Conservation (phyloP, 2,113 vertebrate genomes). For the Pelecanus crispus region DNA sequence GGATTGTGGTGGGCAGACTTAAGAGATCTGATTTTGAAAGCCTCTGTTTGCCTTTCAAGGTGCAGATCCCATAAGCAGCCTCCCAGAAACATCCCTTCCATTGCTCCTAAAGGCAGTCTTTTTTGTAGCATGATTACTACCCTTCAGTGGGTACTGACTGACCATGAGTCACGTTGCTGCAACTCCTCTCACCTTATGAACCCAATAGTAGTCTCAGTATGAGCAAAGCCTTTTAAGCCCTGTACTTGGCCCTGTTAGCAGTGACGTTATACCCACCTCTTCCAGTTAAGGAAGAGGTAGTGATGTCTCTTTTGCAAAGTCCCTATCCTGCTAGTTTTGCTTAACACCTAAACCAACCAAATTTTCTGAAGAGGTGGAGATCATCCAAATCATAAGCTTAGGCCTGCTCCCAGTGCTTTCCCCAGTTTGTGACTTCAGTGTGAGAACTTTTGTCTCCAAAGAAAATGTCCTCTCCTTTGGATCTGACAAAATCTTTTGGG, state of each 20-base stretch:
- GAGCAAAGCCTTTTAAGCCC: not conserved
- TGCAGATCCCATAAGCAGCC: not conserved
- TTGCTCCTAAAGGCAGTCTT: not conserved
- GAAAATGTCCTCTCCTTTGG: not conserved
- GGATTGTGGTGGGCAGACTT: not conserved
- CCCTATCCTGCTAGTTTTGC: not conserved
- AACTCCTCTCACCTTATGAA: not conserved
- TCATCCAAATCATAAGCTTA: not conserved
- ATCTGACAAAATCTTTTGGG: not conserved
- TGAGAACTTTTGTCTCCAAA: not conserved
- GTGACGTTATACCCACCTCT: not conserved
- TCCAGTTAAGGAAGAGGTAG: not conserved
- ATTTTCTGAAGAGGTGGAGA: not conserved
- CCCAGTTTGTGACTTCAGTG: not conserved
- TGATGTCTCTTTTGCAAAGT: not conserved
- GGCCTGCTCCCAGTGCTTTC: not conserved
- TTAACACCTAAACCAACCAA: not conserved
- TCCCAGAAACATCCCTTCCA: not conserved
- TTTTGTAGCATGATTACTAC: not conserved
- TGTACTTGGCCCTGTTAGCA: not conserved
- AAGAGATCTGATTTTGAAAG: not conserved
- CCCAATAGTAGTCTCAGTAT: not conserved
- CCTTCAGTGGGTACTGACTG: not conserved
- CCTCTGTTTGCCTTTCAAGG: not conserved
- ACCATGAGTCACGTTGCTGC: not conserved